Evolutionary conservation across 2,797 vertebrate species (phyloP).

Genomic region (Malacoraja senta): DNA sequence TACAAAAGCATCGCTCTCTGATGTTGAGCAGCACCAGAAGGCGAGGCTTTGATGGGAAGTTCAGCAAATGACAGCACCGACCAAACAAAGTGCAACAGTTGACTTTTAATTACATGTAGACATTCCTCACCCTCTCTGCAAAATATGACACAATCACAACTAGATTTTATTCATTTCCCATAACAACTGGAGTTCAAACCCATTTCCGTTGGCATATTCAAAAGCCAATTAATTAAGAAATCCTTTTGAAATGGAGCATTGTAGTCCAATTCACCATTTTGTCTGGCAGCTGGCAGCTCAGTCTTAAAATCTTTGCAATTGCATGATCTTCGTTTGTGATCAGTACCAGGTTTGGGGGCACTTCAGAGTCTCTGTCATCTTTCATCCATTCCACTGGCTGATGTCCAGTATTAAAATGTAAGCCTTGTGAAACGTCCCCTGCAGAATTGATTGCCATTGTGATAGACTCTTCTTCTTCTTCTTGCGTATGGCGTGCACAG

Average conservation of each 20-base stretch:
- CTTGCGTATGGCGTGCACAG: too few relatives aligned
- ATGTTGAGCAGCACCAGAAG: not conserved
- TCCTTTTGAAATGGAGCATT: constrained; percentile 8
- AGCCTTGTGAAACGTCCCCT: not conserved
- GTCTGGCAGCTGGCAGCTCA: not conserved
- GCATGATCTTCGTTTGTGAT: not conserved
- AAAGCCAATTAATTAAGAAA: constrained; percentile 29
- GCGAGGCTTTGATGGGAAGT: not conserved
- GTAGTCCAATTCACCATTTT: not conserved
- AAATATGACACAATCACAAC: constrained; percentile 13
- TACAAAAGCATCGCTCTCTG: not conserved
- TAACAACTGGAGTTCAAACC: not conserved
- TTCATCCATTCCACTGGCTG: not conserved
- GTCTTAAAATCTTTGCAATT: not conserved
- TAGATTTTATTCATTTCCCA: constrained; percentile 19
- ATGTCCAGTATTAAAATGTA: not conserved
- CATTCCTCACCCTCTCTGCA: not conserved
- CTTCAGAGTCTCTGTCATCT: not conserved
- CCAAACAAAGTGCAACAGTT: not conserved
- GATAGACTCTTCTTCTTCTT: constrained; percentile 26
- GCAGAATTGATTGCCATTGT: constrained; percentile 8
- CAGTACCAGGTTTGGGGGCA: not conserved
- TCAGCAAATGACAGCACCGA: not conserved
- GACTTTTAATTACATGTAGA: constrained; percentile 2
- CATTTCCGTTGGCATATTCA: not conserved